Evolutionary conservation across 2,888 invertebrate species (phyloP).

Genomic region (Glyphotaelius pellucidus): DNA sequence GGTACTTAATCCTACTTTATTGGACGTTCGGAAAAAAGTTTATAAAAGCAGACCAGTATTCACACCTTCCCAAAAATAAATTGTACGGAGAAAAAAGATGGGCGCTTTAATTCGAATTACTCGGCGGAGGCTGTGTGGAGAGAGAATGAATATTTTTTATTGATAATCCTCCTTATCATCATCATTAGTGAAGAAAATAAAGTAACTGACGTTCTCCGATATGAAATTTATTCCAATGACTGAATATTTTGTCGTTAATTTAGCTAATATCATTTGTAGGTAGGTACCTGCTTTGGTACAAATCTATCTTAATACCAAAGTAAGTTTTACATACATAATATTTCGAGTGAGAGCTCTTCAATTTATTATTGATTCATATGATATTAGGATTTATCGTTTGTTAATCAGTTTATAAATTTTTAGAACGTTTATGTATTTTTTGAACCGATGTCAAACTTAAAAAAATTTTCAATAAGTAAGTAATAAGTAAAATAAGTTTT

Average conservation of each 20-base stretch:
- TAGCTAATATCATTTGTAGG: neutral
- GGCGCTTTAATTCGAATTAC: conserved; percentile 57
- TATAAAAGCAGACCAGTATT: conserved; percentile 40
- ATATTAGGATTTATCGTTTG: neutral
- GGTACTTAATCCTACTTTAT: conserved; percentile 56
- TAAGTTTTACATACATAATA: neutral
- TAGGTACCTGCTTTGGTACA: neutral
- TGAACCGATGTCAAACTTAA: neutral
- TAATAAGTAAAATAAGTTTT: too few species aligned
- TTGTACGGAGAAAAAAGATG: conserved; percentile 41
- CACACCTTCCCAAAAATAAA: conserved; percentile 48
- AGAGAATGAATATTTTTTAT: conserved; percentile 20
- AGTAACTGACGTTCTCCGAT: neutral
- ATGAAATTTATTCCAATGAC: neutral
- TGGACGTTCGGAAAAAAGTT: conserved; percentile 33
- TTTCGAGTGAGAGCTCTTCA: too few species aligned
- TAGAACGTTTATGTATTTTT: too few species aligned
- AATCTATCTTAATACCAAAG: neutral
- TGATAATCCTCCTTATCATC: conserved; percentile 46
- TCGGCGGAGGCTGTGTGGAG: conserved; percentile 12
- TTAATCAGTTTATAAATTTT: neutral
- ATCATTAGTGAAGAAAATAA: conserved; percentile 46
- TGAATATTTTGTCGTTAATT: neutral
- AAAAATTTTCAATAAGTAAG: too few species aligned
- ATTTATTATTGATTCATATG: too few species aligned